phyloP scores from a whole-genome alignment of 2,888 invertebrate species.

The Cryptosula pallasiana region DNA sequence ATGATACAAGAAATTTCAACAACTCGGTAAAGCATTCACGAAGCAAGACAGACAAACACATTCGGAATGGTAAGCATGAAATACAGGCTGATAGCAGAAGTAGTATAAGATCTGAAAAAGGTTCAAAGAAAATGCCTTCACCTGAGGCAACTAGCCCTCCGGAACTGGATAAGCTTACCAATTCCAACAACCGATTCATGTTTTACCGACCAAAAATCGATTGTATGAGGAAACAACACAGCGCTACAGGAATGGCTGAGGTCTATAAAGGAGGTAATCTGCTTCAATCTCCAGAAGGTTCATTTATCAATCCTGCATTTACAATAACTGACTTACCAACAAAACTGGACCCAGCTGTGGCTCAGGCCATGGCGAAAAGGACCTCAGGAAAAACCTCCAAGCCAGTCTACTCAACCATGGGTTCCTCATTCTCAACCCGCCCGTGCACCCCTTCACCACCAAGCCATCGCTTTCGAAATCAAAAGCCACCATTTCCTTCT shows the following conservation, averaged over 20 bases:
- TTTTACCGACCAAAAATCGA: constrained; percentile 13
- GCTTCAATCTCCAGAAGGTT: background rate
- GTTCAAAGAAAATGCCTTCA: background rate
- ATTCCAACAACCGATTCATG: constrained; percentile 2
- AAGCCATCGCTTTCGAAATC: background rate
- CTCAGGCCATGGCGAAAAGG: background rate
- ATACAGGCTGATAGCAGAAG: background rate
- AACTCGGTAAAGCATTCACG: background rate
- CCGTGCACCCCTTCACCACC: constrained; percentile 17
- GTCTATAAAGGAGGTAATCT: background rate
- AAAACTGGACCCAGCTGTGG: background rate
- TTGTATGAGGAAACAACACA: background rate
- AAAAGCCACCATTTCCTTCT: background rate
- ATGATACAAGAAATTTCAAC: background rate
- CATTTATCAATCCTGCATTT: constrained; percentile 14
- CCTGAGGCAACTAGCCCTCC: background rate
- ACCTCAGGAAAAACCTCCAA: background rate
- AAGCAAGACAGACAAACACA: too few species aligned
- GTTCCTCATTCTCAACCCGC: background rate
- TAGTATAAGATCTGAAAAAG: background rate
- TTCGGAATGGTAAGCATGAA: background rate
- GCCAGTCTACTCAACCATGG: constrained; percentile 14
- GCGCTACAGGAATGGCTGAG: background rate
- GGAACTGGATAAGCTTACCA: background rate
- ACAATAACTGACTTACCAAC: background rate